Percentiles rank a stretch among this genome's conserved stretches.
These are phyloP conservation scores for Aix galericulata DNA, from an alignment of 2,113 vertebrate species.

Conservation along the genomic window DNA sequence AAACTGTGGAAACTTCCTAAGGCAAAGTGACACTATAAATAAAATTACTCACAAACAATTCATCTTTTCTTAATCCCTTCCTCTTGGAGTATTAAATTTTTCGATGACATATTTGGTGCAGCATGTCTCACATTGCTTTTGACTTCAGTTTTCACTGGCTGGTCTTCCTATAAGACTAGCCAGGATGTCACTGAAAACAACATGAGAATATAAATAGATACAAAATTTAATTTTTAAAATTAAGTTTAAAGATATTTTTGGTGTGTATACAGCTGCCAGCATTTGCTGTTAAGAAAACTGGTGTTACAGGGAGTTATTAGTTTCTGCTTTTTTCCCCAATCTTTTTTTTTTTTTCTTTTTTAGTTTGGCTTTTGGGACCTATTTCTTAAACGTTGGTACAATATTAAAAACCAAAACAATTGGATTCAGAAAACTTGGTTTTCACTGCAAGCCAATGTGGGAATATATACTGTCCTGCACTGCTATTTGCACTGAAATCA, in stretches of 20 bases:
- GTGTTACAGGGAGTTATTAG: not conserved
- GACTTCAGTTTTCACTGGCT: not conserved
- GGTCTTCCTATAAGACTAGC: not conserved
- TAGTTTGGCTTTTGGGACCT: not conserved
- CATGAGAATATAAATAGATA: not conserved
- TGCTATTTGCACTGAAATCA: not conserved
- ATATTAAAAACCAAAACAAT: not conserved
- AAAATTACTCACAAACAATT: conserved; percentile 39
- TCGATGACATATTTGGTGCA: not conserved
- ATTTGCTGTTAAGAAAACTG: not conserved
- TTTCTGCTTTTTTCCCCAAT: not conserved
- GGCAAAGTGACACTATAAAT: conserved; percentile 34
- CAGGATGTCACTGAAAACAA: not conserved
- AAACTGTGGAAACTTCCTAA: not conserved
- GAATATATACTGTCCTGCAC: not conserved
- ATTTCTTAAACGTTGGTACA: not conserved
- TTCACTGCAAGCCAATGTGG: not conserved
- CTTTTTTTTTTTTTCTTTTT: not conserved
- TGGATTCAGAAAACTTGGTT: not conserved
- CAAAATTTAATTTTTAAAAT: not conserved
- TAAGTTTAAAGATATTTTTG: not conserved
- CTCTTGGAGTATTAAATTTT: not conserved
- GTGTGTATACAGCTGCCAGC: not conserved
- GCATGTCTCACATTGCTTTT: not conserved
- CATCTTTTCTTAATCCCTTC: conserved; percentile 16